Conservation (phyloP, 2,113 vertebrate genomes). For the Lagenorhynchus albirostris region DNA sequence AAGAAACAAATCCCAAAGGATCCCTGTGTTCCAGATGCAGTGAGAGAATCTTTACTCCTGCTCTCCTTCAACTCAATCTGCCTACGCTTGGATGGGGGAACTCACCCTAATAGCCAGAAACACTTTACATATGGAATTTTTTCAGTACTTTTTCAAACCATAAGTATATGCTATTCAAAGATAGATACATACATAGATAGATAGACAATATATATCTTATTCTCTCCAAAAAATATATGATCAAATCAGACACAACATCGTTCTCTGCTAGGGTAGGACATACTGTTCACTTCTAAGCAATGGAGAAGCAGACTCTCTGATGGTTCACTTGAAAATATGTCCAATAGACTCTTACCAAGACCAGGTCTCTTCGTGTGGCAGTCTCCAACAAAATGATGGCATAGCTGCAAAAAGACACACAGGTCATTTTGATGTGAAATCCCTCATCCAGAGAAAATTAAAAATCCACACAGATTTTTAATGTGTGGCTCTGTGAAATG, state of each 20-base stretch:
- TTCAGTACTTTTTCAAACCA: constrained; percentile 13
- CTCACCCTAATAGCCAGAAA: neutral
- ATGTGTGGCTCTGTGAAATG: neutral
- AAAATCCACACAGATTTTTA: neutral
- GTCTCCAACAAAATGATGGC: constrained; percentile 91
- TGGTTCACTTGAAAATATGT: neutral
- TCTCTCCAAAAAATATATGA: neutral
- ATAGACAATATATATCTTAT: neutral
- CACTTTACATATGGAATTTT: neutral
- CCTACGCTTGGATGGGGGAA: neutral
- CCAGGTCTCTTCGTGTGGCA: constrained; percentile 84
- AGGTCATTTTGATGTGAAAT: constrained; percentile 3
- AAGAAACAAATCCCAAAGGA: constrained; percentile 48
- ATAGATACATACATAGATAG: neutral
- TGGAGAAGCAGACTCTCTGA: neutral
- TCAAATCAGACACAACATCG: neutral
- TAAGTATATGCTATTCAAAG: constrained; percentile 20
- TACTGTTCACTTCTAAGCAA: neutral
- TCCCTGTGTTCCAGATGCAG: constrained; percentile 8
- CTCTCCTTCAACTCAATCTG: neutral
- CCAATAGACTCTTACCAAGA: constrained; percentile 80
- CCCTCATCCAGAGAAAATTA: constrained; percentile 13
- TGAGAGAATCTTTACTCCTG: constrained; percentile 46
- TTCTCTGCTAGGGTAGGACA: neutral
- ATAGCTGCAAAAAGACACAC: constrained; percentile 80